Conservation (phyloP, 2,797 vertebrate species). For the Telmatherina bonti region DNA sequence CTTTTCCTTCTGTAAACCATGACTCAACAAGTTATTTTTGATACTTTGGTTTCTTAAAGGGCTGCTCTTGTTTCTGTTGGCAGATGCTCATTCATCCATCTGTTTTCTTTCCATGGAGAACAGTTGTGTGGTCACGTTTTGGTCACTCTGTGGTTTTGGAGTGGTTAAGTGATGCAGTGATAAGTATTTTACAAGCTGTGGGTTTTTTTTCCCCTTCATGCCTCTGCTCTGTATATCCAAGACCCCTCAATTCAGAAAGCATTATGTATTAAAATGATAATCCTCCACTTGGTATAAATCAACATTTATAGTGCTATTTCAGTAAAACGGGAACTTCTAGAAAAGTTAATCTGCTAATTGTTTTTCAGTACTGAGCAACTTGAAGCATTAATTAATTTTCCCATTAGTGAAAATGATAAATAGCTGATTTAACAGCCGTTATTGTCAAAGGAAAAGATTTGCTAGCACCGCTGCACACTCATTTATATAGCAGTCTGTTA, state of each 20-base stretch:
- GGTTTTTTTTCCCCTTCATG: conserved; percentile 10
- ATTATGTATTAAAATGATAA: not conserved
- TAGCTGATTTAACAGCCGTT: conserved; percentile 61
- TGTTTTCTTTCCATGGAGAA: conserved; percentile 45
- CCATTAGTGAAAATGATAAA: conserved; percentile 53
- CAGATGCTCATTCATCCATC: conserved; percentile 11
- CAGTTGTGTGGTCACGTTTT: conserved; percentile 55
- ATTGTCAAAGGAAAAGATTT: conserved; percentile 61
- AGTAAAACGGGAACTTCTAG: conserved; percentile 2
- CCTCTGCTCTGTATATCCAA: conserved; percentile 11
- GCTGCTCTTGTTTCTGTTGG: conserved; percentile 37
- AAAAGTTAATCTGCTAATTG: conserved; percentile 30
- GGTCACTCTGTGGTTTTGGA: conserved; percentile 49
- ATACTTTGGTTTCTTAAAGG: conserved; percentile 44
- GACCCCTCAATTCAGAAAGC: conserved; percentile 8
- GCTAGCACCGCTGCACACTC: conserved; percentile 36
- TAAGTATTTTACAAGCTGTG: conserved; percentile 52
- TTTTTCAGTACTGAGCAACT: conserved; percentile 22
- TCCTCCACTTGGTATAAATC: conserved; percentile 9
- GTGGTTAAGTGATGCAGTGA: conserved; percentile 64
- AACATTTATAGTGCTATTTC: conserved; percentile 1
- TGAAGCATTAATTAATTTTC: conserved; percentile 62
- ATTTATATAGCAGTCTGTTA: conserved; percentile 40
- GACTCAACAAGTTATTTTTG: conserved; percentile 23
- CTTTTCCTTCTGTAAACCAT: conserved; percentile 31